Base-by-base conservation (phyloP, 2,888 invertebrate genomes). In the Tachina lurida region DNA sequence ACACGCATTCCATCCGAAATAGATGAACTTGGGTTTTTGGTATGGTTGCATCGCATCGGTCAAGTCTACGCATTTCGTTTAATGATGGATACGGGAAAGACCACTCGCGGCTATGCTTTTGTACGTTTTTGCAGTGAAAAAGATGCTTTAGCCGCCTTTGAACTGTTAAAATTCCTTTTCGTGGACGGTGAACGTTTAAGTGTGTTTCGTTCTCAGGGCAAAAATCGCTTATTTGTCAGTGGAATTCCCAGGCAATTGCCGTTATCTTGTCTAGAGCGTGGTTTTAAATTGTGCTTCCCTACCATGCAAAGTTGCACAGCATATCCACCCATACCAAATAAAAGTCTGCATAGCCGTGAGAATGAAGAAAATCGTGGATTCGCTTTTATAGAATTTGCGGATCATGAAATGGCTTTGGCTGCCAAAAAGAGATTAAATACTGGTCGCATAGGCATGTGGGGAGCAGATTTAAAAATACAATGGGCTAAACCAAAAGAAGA, bases 31-130 rank as follows among this genome's bases (percentile, higher is more conserved):
- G 73, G 74, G 0, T 86, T 91, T 10, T 75, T 90, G 1, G 78
- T 83, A 8, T 88, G 88, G 86, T 82, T 90, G 15, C 86, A 88
- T 71, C 88, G 90, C 2, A 90, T 89, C 56, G 91, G 90, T 0
- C 71, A 58, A 45, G 87, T 91, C 1, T 91, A 89, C 70, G 88
- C 89, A 49, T 89, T 90, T 67, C 89, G 91, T 4, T 70, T 90
- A 10, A 89, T 89, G 89, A 88, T 89, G 88, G 89, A 91, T 56
- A 88, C 88, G 8, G 85, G 87, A 39, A 87, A 88, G 10, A 31
- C 73, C 5, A 89, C 88, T 9, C 88, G 90, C 1, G 90, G 90
- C 3, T 90, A 87, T 84, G 90, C 87, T 1, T 90, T 88, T 70
- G 84, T 89, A 7, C 88, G 88, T 10, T 90, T 88, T 71, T 86